Conservation (phyloP, 2,797 vertebrate species). For the Sebastes iracundus region DNA sequence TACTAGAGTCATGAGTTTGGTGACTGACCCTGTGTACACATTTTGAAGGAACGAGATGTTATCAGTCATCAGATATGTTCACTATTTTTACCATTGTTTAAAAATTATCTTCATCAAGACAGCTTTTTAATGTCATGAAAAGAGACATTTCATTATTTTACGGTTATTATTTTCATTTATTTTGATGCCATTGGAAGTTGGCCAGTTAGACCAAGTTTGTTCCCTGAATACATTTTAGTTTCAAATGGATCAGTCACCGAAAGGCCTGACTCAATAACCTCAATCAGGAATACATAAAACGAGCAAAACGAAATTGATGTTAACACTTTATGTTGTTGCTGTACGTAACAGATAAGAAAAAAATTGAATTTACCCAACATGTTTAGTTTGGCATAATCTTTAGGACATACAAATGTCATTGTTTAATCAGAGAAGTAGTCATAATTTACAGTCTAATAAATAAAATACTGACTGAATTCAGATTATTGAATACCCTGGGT, state of each 20-base stretch:
- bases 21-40: neutral
- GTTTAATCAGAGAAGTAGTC: neutral
- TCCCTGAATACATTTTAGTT: neutral
- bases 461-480: neutral
- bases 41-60: neutral
- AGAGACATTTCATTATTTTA: neutral
- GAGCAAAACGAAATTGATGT: neutral
- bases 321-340: neutral
- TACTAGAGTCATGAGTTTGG: slow-evolving; percentile 49
- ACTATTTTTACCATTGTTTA: neutral
- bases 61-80: neutral
- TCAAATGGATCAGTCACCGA: neutral
- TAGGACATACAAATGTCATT: neutral
- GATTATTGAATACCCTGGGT: neutral
- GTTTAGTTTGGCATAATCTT: neutral
- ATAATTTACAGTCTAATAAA: neutral
- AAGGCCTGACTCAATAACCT: neutral
- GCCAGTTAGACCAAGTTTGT: neutral
- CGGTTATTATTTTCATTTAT: neutral
- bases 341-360: neutral
- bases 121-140: neutral
- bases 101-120: neutral
- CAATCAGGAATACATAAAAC: neutral
- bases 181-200: neutral
- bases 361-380: accelerated